Base-by-base conservation (phyloP, 2,797 vertebrate species). In the Neosilurus hyrtlii region DNA sequence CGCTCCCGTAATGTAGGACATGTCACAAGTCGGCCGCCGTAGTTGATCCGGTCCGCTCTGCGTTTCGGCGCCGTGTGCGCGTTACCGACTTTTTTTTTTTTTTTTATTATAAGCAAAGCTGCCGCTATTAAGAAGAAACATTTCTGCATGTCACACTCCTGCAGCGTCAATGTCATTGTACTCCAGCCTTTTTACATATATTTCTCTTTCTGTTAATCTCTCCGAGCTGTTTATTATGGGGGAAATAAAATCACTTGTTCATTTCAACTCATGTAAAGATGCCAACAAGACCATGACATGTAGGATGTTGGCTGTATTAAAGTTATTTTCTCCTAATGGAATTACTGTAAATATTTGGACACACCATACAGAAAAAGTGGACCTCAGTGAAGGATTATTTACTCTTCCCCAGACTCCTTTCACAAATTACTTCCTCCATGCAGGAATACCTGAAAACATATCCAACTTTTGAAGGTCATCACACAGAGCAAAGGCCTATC, bases 381-480 rank as follows among this genome's bases (percentile, higher is more conserved):
- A 78, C 76, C n/a, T 51, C 37, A 12, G 43, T 4, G 22, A 52
- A 65, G 15, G 35, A 43, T 79, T 79, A 79, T 65, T 49, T 78
- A 22, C 10, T 35, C 26, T 75, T 37, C 54, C 54, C 51, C 73
- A 76, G 35, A 76, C 20, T 9, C 56, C 56, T 57, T 37, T 20
- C n/a, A 16, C 35, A 37, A 37, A 75, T 37, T 24, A 2, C 73
- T 76, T 61, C 56, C 35, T 76, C 57, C 10, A 11, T 79, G 12
- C 43, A 65, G 49, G 61, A 79, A 52, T 43, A 79, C 52, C 61
- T 65, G 49, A 65, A 79, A 20, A 63, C 26, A 15, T 65, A 24
- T 26, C 75, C 59, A 78, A n/a, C n/a, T 75, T 74, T 80, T 68
- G 63, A 82, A 84, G 82, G 80, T 80, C 81, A 75, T 26, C 57